These are phyloP conservation scores for Tringa solitaria DNA, from an alignment of 2,113 vertebrate genomes.

Conservation along the genomic window DNA sequence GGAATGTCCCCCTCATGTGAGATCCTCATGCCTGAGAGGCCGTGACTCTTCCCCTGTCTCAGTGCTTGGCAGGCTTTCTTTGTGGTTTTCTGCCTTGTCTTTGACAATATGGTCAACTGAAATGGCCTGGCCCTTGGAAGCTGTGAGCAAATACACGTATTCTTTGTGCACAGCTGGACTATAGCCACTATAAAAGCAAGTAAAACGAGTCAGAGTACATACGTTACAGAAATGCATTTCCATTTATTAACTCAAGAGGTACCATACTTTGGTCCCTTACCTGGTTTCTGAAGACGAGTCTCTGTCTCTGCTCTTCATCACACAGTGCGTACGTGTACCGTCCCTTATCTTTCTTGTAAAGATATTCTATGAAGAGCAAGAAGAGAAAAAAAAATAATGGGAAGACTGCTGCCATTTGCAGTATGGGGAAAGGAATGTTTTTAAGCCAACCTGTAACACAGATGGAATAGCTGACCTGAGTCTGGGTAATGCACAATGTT, in stretches of 20 bases:
- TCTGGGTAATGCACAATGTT: background rate
- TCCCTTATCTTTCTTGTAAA: background rate
- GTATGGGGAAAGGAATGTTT: background rate
- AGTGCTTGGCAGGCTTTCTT: background rate
- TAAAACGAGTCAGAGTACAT: background rate
- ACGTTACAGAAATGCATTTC: background rate
- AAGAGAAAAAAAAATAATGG: background rate
- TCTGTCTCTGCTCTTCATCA: background rate
- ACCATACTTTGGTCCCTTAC: background rate
- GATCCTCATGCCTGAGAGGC: background rate
- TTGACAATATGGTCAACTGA: background rate
- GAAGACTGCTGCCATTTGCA: conserved; percentile 1
- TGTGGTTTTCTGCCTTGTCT: background rate
- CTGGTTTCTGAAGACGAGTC: background rate
- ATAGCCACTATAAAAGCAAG: background rate
- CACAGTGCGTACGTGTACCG: accelerated
- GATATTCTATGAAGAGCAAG: background rate
- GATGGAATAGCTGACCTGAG: conserved; percentile 13
- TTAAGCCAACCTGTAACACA: background rate
- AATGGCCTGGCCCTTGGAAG: background rate
- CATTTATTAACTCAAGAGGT: background rate
- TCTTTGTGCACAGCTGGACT: background rate
- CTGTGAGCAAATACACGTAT: background rate
- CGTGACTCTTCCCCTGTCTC: background rate
- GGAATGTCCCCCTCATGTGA: background rate